Percentiles rank a stretch among this genome's conserved stretches.
These are phyloP conservation scores for Tyria jacobaeae DNA, from an alignment of 2,888 invertebrate species.

Conservation along the genomic window DNA sequence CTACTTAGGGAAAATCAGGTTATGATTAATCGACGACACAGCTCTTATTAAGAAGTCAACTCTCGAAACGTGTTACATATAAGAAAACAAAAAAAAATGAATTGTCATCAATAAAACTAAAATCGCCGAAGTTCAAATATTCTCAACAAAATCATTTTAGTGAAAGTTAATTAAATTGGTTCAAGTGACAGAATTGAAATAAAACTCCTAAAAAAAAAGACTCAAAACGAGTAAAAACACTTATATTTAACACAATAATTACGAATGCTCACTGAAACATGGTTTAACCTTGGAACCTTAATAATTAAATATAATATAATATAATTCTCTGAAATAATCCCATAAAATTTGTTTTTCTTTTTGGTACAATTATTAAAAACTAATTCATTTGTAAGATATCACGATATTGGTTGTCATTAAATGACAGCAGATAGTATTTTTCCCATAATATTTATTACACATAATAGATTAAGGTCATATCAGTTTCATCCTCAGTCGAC, in stretches of 20 bases:
- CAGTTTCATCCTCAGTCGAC: neutral
- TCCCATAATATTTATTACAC: neutral
- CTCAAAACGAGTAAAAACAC: neutral
- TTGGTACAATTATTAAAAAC: neutral
- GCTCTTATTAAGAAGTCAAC: too few relatives aligned
- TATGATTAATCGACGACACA: too few relatives aligned
- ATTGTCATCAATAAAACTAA: too few relatives aligned
- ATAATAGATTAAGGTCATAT: neutral
- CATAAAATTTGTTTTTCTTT: neutral
- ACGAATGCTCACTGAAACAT: constrained; percentile 26
- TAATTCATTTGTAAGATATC: neutral
- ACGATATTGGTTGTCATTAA: neutral
- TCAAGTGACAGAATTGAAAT: neutral
- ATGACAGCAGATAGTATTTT: neutral
- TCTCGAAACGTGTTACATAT: too few relatives aligned
- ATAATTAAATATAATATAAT: too few relatives aligned
- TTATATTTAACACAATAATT: neutral
- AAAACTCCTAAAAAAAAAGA: neutral
- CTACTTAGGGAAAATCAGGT: too few relatives aligned
- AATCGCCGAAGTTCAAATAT: too few relatives aligned
- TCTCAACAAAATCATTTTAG: too few relatives aligned
- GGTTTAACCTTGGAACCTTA: constrained; percentile 48
- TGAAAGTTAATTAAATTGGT: neutral
- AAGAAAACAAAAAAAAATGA: too few relatives aligned
- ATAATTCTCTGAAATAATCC: neutral